A percentile compares a stretch with the other conserved stretches of the same genome.
Evolutionary conservation across 1,140 invertebrate species (phyloP).

Genomic region (Drosophila nasuta): DNA sequence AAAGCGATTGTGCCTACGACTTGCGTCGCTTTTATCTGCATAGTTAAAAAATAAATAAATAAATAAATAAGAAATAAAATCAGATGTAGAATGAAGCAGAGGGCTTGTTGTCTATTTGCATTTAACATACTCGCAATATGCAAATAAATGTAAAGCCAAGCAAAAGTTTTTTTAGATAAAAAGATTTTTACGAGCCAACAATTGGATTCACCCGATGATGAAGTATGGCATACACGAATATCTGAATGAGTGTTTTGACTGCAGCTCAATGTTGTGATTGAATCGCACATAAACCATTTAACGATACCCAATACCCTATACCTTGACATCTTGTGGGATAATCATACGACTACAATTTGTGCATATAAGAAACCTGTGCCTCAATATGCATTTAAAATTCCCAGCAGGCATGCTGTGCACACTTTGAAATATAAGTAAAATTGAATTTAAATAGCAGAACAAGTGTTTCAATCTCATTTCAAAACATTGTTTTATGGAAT

Average conservation of each 20-base stretch:
- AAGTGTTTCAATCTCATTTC: slow-evolving; percentile 7
- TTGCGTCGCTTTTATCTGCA: slow-evolving; percentile 62
- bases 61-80: slow-evolving; percentile 47
- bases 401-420: slow-evolving; percentile 3
- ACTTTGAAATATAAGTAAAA: slow-evolving; percentile 8
- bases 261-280: slow-evolving; percentile 15
- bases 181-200: slow-evolving; percentile 56
- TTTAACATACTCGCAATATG: slow-evolving; percentile 53
- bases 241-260: slow-evolving; percentile 29
- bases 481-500: slow-evolving; percentile 19
- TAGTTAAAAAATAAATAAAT: slow-evolving; percentile 28
- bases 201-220: slow-evolving; percentile 42
- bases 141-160: slow-evolving; percentile 49
- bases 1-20: slow-evolving; percentile 44
- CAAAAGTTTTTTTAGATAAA: slow-evolving; percentile 52
- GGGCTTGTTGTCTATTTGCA: slow-evolving; percentile 59
- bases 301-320: neutral
- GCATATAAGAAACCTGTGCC: neutral
- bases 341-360: neutral
- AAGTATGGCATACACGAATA: neutral
- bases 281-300: slow-evolving; percentile 21
- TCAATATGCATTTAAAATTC: slow-evolving; percentile 19
- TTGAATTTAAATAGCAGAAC: slow-evolving; percentile 10
- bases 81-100: slow-evolving; percentile 24
- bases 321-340: slow-evolving; percentile 4